phyloP scores from a whole-genome alignment of 2,113 vertebrate species.

The Muntiacus muntjak region DNA sequence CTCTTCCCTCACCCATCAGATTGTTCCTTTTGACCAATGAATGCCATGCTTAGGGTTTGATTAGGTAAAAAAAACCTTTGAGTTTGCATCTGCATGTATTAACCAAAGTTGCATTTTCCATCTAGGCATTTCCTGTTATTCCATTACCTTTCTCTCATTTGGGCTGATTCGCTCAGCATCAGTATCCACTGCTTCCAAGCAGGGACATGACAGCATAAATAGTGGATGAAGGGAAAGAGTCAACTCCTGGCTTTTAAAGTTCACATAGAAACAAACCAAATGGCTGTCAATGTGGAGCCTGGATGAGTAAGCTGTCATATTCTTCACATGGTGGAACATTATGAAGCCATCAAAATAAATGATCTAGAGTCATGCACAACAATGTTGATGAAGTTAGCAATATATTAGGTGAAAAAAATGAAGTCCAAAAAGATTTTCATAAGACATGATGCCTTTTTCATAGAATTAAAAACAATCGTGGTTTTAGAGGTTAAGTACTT shows the following conservation, averaged over 20 bases:
- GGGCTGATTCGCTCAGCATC: not conserved
- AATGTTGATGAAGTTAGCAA: not conserved
- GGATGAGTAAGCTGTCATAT: not conserved
- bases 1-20: not conserved
- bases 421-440: not conserved
- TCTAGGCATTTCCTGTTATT: constrained; percentile 12
- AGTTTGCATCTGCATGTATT: not conserved
- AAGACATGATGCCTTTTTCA: not conserved
- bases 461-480: not conserved
- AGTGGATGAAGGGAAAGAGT: not conserved
- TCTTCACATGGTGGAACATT: not conserved
- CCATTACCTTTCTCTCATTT: not conserved
- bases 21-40: not conserved
- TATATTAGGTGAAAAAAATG: not conserved
- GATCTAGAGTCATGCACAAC: not conserved
- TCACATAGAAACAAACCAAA: constrained; percentile 6
- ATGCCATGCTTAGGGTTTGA: not conserved
- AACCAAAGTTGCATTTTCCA: not conserved
- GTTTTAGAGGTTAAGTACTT: not conserved
- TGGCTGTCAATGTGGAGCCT: not conserved
- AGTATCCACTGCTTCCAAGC: not conserved
- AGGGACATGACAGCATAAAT: not conserved
- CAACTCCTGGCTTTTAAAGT: not conserved
- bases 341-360: not conserved
- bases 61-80: not conserved